A percentile compares a stretch with the other conserved stretches of the same genome.
phyloP scores from a whole-genome alignment of 2,797 vertebrate species.

The Champsocephalus gunnari region DNA sequence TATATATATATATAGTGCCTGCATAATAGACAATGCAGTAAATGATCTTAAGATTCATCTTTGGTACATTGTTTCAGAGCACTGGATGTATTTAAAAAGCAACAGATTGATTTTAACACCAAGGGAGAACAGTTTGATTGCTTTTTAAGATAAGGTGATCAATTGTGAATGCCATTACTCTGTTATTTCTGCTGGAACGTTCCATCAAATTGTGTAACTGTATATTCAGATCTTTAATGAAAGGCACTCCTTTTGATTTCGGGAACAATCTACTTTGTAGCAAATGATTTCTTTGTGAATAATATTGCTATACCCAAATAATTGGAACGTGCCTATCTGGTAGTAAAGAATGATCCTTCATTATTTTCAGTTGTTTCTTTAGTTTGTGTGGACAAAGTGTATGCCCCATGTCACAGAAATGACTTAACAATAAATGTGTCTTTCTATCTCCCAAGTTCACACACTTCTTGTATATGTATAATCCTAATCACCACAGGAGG shows the following conservation, averaged over 20 bases:
- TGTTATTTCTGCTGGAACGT: slow-evolving; percentile 26
- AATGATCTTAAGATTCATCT: slow-evolving; percentile 43
- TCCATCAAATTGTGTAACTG: slow-evolving; percentile 18
- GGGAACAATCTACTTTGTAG: slow-evolving; percentile 8
- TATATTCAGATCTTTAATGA: slow-evolving; percentile 25
- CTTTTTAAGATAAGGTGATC: slow-evolving; percentile 14
- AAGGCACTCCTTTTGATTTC: slow-evolving; percentile 14
- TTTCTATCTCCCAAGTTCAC: slow-evolving; percentile 61
- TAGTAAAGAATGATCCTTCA: slow-evolving; percentile 15
- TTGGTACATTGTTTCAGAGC: slow-evolving; percentile 41
- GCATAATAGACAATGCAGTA: slow-evolving; percentile 34
- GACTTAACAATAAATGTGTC: slow-evolving; percentile 64
- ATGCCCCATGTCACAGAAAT: slow-evolving; percentile 49
- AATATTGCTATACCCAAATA: slow-evolving; percentile 1
- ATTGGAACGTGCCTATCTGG: slow-evolving; percentile 53
- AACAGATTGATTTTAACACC: slow-evolving; percentile 20
- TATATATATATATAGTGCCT: slow-evolving; percentile 20
- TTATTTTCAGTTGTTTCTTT: slow-evolving; percentile 49
- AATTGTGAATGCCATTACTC: slow-evolving; percentile 20
- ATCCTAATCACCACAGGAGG: slow-evolving; percentile 34
- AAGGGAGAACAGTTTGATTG: neutral
- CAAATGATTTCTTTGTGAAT: slow-evolving; percentile 16
- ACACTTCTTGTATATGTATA: slow-evolving; percentile 2
- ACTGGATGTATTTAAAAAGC: slow-evolving; percentile 39
- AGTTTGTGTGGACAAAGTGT: slow-evolving; percentile 35